Conservation (phyloP, 2,888 invertebrate genomes). For the Phalera bucephala region DNA sequence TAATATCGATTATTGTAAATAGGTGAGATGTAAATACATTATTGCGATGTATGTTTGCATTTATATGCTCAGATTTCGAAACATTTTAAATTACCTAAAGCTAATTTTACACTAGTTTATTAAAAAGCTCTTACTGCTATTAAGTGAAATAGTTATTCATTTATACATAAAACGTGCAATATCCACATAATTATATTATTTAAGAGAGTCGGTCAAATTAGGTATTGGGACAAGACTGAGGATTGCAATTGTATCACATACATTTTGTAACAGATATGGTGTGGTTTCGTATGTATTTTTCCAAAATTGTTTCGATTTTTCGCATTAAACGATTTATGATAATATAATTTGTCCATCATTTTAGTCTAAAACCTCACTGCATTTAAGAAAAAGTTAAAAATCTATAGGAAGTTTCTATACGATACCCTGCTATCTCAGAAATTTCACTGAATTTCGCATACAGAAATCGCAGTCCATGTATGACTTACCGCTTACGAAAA, state of each 20-base stretch:
- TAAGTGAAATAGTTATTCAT: slow-evolving; percentile 44
- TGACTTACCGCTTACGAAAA: no score
- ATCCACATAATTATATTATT: no score
- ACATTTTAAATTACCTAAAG: background rate
- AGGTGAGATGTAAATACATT: slow-evolving; percentile 21
- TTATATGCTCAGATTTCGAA: slow-evolving; percentile 6
- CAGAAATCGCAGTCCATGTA: no score
- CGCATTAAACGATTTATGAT: slow-evolving; percentile 67
- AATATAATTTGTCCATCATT: slow-evolving; percentile 27
- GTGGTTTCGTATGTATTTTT: slow-evolving; percentile 58
- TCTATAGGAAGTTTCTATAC: no score
- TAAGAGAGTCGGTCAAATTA: no score
- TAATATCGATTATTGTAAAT: slow-evolving; percentile 14
- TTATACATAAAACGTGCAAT: no score
- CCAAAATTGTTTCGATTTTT: slow-evolving; percentile 64
- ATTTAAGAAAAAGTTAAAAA: no score
- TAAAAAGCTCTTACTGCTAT: slow-evolving; percentile 8
- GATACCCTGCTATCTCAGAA: no score
- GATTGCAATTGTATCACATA: slow-evolving; percentile 43
- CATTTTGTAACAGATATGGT: slow-evolving; percentile 49
- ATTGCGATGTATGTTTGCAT: slow-evolving; percentile 15
- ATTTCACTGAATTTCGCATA: no score
- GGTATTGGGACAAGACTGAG: slow-evolving; percentile 67
- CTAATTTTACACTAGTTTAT: slow-evolving; percentile 3
- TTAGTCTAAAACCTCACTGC: slow-evolving; percentile 4